Evolutionary conservation across 2,113 vertebrate genomes (phyloP).

Genomic region (Grammomys surdaster): DNA sequence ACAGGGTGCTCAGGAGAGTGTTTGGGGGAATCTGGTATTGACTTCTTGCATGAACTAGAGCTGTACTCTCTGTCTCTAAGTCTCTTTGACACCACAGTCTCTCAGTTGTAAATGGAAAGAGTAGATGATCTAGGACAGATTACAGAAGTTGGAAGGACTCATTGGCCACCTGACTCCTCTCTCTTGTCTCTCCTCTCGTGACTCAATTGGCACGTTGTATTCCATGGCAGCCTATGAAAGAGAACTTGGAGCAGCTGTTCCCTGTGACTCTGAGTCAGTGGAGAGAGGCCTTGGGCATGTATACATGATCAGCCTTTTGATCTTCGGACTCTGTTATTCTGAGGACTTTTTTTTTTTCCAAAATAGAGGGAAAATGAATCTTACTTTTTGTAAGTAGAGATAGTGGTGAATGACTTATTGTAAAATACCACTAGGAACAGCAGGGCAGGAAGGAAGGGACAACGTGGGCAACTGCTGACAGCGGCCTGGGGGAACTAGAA

Average conservation of each 20-base stretch:
- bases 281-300: slow-evolving; percentile 45
- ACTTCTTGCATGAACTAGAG: too few relatives aligned
- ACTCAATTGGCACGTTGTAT: not conserved
- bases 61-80: too few relatives aligned
- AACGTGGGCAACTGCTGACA: slow-evolving; percentile 60
- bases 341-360: slow-evolving; percentile 72
- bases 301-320: slow-evolving; percentile 68
- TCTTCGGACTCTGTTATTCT: slow-evolving; percentile 72
- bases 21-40: not conserved
- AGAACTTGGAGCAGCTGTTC: not conserved
- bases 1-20: not conserved
- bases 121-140: not conserved
- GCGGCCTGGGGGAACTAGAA: slow-evolving; percentile 43
- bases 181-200: not conserved
- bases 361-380: slow-evolving; percentile 67
- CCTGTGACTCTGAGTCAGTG: slow-evolving; percentile 68
- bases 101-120: not conserved
- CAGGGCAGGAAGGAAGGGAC: slow-evolving; percentile 42
- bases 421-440: slow-evolving; percentile 62
- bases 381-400: slow-evolving; percentile 67
- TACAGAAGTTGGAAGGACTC: not conserved
- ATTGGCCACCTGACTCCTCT: not conserved
- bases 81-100: not conserved
- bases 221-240: not conserved
- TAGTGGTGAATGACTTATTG: slow-evolving; percentile 72